Conservation (phyloP, 1,140 invertebrate species). For the Neodiprion lecontei region DNA sequence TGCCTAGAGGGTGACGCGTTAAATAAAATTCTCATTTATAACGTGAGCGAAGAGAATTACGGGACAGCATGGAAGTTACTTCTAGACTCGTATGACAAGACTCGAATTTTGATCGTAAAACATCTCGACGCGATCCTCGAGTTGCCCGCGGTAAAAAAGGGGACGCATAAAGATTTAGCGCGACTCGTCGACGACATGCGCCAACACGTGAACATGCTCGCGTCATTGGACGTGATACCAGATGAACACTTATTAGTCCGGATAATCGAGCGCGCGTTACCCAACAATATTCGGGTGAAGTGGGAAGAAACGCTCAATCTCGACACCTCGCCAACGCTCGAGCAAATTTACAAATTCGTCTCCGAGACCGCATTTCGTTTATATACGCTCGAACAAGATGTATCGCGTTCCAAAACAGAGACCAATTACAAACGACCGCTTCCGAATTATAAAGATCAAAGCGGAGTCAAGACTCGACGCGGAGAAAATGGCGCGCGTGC, state of each 20-base stretch:
- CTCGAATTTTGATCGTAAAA: constrained; percentile 26
- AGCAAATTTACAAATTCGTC: too few relatives aligned
- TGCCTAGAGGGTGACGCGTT: constrained; percentile 25
- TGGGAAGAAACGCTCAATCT: constrained; percentile 22
- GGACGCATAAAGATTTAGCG: constrained; percentile 23
- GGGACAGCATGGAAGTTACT: constrained; percentile 29
- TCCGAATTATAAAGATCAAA: constrained; percentile 5
- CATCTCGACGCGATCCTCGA: constrained; percentile 28
- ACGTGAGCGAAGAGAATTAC: constrained; percentile 29
- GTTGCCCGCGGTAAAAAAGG: constrained; percentile 11
- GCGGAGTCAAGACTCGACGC: constrained; percentile 17
- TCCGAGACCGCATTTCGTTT: too few relatives aligned
- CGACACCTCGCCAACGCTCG: too few relatives aligned
- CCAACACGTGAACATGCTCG: constrained; percentile 26
- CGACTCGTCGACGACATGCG: constrained; percentile 23
- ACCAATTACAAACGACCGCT: not conserved
- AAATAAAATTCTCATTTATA: not conserved
- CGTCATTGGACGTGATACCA: constrained; percentile 19
- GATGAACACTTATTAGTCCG: constrained; percentile 14
- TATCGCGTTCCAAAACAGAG: too few relatives aligned
- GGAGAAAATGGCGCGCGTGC: constrained; percentile 16
- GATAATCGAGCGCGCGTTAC: constrained; percentile 20
- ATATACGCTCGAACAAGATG: too few relatives aligned
- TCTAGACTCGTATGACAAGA: constrained; percentile 24
- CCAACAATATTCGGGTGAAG: constrained; percentile 21